Percentiles rank a stretch among this genome's conserved stretches.
phyloP scores from a whole-genome alignment of 2,888 invertebrate species.

The Drosophila koepferae region DNA sequence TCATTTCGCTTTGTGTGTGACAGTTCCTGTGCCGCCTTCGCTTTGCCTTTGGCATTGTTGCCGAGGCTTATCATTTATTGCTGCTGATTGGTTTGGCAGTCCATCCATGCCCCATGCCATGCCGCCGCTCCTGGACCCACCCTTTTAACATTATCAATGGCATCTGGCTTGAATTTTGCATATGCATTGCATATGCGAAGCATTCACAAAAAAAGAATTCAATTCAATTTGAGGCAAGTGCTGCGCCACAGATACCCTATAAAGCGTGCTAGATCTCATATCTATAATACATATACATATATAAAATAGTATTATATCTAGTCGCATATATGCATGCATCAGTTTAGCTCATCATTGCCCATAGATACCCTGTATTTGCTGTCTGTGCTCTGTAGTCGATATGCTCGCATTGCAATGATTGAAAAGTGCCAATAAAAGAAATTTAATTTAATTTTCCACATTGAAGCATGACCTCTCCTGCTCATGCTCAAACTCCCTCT shows the following conservation, averaged over 20 bases:
- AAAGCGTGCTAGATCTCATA: neutral
- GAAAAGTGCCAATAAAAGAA: constrained; percentile 69
- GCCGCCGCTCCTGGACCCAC: neutral
- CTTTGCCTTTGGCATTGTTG: constrained; percentile 68
- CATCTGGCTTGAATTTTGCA: constrained; percentile 41
- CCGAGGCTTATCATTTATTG: constrained; percentile 75
- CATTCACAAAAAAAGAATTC: constrained; percentile 39
- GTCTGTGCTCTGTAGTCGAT: neutral
- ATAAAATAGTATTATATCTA: neutral
- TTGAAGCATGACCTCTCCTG: constrained; percentile 36
- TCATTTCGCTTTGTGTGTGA: constrained; percentile 55
- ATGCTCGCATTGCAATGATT: constrained; percentile 9
- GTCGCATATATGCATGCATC: neutral
- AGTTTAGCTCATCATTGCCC: neutral
- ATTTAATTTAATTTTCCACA: constrained; percentile 75
- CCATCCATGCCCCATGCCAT: constrained; percentile 8
- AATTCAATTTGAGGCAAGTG: neutral
- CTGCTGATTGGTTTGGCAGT: constrained; percentile 73
- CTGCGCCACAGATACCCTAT: constrained; percentile 15
- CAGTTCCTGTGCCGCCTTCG: constrained; percentile 44
- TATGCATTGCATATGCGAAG: constrained; percentile 57
- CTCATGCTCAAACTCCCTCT: neutral
- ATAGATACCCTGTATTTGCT: neutral
- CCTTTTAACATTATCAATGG: neutral
- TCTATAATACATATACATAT: no score